Conservation (phyloP, 1,140 invertebrate species). For the Drosophila equinoxialis region DNA sequence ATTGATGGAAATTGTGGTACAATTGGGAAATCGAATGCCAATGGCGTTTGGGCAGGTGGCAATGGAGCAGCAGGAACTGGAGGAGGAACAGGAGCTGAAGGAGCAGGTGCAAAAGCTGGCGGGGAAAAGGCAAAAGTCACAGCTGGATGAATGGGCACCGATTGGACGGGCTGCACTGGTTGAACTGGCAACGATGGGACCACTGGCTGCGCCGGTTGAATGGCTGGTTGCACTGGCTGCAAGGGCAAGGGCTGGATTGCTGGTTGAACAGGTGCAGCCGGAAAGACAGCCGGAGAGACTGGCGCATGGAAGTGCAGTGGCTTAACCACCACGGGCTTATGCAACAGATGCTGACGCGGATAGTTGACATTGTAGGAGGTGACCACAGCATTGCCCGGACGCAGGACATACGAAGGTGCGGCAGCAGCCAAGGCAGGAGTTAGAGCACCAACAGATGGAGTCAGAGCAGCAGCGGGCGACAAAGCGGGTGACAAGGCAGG, state of each 20-base stretch:
- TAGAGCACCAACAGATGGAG: conserved; percentile 55
- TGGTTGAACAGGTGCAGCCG: conserved; percentile 38
- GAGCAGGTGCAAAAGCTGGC: background rate
- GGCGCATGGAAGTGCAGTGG: conserved; percentile 60
- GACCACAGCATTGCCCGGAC: conserved; percentile 71
- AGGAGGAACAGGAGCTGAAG: conserved; percentile 16
- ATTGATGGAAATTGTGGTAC: conserved; percentile 16
- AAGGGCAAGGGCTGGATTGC: background rate
- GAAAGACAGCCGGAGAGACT: conserved; percentile 36
- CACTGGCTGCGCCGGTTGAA: conserved; percentile 27
- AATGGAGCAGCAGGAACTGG: conserved; percentile 17
- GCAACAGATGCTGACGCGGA: conserved; percentile 64
- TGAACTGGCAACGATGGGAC: conserved; percentile 19
- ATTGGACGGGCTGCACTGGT: conserved; percentile 47
- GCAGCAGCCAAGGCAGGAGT: conserved; percentile 2
- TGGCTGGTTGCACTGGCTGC: conserved; percentile 16
- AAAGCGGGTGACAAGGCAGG: too few species aligned
- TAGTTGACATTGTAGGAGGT: conserved; percentile 79
- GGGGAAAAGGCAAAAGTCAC: conserved; percentile 32
- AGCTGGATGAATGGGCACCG: conserved; percentile 43
- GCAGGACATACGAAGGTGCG: conserved; percentile 58
- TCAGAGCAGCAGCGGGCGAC: conserved; percentile 40
- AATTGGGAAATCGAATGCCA: conserved; percentile 37
- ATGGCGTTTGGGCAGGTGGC: conserved; percentile 30
- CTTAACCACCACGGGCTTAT: conserved; percentile 56